Evolutionary conservation across 1,140 invertebrate species (phyloP).

Genomic region (Nasonia vitripennis): DNA sequence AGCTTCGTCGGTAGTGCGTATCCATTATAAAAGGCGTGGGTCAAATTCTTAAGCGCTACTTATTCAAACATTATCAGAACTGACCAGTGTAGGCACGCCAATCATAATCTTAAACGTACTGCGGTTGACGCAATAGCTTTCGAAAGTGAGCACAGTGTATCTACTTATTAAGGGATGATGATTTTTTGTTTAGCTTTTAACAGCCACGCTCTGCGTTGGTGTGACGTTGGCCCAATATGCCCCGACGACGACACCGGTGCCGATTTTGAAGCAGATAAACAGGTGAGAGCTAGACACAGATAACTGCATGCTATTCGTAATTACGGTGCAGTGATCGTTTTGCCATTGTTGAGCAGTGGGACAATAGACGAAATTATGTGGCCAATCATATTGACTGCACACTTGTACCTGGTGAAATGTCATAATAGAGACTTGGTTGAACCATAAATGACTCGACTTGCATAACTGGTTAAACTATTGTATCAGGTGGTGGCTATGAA

Average conservation of each 20-base stretch:
- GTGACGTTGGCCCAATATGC: slow-evolving; percentile 66
- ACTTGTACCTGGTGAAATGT: slow-evolving; percentile 7
- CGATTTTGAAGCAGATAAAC: slow-evolving; percentile 91
- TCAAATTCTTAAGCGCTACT: slow-evolving; percentile 12
- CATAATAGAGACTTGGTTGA: not conserved
- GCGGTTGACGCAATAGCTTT: slow-evolving; percentile 14
- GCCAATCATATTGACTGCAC: not conserved
- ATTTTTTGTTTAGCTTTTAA: slow-evolving; percentile 59
- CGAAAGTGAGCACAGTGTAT: not conserved
- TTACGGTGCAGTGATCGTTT: not conserved
- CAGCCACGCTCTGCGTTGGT: slow-evolving; percentile 57
- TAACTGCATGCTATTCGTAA: slow-evolving; percentile 57
- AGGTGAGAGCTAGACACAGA: slow-evolving; percentile 65
- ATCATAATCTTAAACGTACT: not conserved
- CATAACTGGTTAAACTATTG: too few species aligned
- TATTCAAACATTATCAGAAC: not conserved
- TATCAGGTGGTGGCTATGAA: too few species aligned
- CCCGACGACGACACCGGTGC: slow-evolving; percentile 80
- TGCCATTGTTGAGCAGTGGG: slow-evolving; percentile 31
- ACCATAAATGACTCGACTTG: not conserved
- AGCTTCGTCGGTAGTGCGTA: slow-evolving; percentile 3
- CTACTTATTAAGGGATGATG: not conserved
- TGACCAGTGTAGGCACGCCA: not conserved
- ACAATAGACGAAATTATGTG: slow-evolving; percentile 35
- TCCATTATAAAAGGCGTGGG: slow-evolving; percentile 1